phyloP scores from a whole-genome alignment of 2,888 invertebrate genomes.

The Mactromeris polynyma region DNA sequence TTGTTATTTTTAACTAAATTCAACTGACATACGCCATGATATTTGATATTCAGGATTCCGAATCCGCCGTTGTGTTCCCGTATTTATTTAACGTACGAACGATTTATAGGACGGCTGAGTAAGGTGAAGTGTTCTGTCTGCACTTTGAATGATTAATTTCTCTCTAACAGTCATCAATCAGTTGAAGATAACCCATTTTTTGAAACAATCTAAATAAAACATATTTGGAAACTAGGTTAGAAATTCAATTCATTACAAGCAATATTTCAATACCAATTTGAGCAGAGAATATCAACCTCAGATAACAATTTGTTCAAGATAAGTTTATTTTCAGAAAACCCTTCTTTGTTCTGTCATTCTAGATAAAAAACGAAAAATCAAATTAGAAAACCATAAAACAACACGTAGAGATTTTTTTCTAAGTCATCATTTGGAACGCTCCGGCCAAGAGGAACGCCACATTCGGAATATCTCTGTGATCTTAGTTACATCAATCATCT shows the following conservation, averaged over 20 bases:
- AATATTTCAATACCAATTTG: background rate
- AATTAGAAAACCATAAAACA: background rate
- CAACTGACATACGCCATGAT: background rate
- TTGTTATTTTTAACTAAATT: background rate
- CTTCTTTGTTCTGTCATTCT: background rate
- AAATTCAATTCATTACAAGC: background rate
- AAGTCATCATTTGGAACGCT: conserved; percentile 30
- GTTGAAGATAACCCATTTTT: background rate
- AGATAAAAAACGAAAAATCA: background rate
- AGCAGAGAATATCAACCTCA: background rate
- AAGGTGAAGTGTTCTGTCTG: background rate
- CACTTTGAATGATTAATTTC: background rate
- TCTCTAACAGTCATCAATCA: background rate
- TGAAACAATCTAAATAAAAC: background rate
- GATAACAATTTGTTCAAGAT: background rate
- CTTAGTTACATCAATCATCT: conserved; percentile 31
- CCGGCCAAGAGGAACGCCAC: conserved; percentile 20
- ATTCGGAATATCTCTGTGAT: conserved; percentile 42
- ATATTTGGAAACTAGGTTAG: background rate
- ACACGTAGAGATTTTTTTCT: background rate
- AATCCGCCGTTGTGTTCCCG: too few relatives aligned
- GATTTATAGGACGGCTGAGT: background rate
- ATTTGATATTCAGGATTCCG: too few relatives aligned
- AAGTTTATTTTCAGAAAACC: background rate
- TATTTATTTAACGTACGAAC: background rate